Evolutionary conservation across 1,140 invertebrate genomes (phyloP), one percentile per base, ranked within the genome.

Genomic region (Drosophila pandora): DNA sequence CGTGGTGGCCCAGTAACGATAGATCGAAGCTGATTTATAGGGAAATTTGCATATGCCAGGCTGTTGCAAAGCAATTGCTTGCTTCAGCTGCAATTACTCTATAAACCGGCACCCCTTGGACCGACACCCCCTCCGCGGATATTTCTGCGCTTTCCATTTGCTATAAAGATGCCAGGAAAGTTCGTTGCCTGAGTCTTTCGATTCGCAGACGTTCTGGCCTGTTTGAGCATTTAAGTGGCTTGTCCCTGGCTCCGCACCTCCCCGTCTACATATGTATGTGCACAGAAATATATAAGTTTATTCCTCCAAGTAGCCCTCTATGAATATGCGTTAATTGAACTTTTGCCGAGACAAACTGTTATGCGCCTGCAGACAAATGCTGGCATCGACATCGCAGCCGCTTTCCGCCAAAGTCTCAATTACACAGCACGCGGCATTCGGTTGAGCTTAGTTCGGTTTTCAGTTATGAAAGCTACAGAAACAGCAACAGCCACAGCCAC

Each of bases 141-240:
- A 28, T 28, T 28, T 28, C 7, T 28, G 25, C 6, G 23, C 23
- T 12, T 28, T 17, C 12, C 37, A 8, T 8, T 22, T 12, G n/a
- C 4, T 32, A 28, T 47, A 32, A 34, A 64, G 61, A 64, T 60
- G 43, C 32, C 23, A 12, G 57, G 54, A 54, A 79, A 75, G 85
- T 90, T 90, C 81, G 85, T 90, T 90, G 85, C 87, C 76, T 90
- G 67, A 90, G 87, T 90, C 85, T 90, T 90, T 90, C 65, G 81
- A 57, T 76, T 50, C 50, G 75, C 82, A 87, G 82, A 87, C 82
- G 82, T 87, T 87, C 82, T 87, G 82, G 82, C 82, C 82, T 88
- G 82, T 87, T 87, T 87, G 82, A 87, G 82, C 83, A 32, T 23
- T 72, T 87, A 87, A 87, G 83, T 87, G 82, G 75, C 34, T 55